Percentiles rank a stretch among this genome's conserved stretches.
Evolutionary conservation across 1,140 invertebrate genomes (phyloP).

Genomic region (Lordiphosa collinella): DNA sequence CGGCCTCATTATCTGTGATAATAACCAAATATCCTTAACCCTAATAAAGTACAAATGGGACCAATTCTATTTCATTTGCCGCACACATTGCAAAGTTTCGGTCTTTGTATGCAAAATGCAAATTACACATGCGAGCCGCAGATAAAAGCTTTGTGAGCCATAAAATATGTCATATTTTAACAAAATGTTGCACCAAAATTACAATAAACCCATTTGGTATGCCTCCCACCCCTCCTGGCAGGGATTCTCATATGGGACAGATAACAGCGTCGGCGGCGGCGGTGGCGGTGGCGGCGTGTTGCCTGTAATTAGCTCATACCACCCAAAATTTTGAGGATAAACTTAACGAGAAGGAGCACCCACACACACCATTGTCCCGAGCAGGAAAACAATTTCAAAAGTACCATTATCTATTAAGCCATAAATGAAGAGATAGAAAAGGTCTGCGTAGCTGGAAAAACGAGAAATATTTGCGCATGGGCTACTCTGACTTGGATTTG

Average conservation of each 20-base stretch:
- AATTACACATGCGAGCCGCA: conserved; percentile 47
- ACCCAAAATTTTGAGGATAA: conserved; percentile 1
- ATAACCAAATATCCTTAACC: conserved; percentile 56
- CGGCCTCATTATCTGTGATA: conserved; percentile 51
- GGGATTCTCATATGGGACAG: conserved; percentile 68
- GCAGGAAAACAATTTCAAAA: conserved; percentile 55
- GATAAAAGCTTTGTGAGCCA: conserved; percentile 72
- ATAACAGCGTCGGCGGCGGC: conserved; percentile 42
- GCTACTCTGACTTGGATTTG: not conserved
- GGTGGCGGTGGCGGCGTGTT: conserved; percentile 11
- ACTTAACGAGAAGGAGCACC: not conserved
- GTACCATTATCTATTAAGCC: conserved; percentile 71
- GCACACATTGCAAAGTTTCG: conserved; percentile 37
- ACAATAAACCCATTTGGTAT: conserved; percentile 75
- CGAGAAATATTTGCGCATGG: no score
- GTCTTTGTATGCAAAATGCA: conserved; percentile 41
- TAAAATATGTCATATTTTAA: conserved; percentile 79
- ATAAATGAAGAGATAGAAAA: conserved; percentile 55
- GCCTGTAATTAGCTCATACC: conserved; percentile 48
- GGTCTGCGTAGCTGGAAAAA: conserved; percentile 1
- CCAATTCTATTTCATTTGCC: conserved; percentile 71
- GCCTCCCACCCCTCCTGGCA: conserved; percentile 3
- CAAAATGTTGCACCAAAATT: conserved; percentile 73
- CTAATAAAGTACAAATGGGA: conserved; percentile 77
- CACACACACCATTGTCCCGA: conserved; percentile 11